These are phyloP conservation scores for Zaprionus kolodkinae DNA, from an alignment of 1,140 invertebrate genomes.

Conservation along the genomic window DNA sequence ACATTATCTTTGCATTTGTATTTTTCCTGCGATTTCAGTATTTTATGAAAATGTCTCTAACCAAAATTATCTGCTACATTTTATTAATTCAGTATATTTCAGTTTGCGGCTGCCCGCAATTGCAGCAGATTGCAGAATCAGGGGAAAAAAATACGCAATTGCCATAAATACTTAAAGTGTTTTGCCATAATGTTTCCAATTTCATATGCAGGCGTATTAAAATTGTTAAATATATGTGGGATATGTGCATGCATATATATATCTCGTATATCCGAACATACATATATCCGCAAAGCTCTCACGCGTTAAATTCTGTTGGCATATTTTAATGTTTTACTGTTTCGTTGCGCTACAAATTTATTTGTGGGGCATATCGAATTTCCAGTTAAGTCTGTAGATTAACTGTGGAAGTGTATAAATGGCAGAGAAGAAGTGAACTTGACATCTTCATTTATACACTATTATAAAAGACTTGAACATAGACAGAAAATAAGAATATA, in stretches of 20 bases:
- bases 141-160: constrained; percentile 20
- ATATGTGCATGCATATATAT: not conserved
- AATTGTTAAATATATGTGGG: constrained; percentile 4
- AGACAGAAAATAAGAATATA: too few species aligned
- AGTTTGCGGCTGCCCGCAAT: constrained; percentile 17
- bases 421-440: not conserved
- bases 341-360: constrained; percentile 2
- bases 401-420: not conserved
- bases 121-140: constrained; percentile 32
- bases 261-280: not conserved
- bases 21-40: not conserved
- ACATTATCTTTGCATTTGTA: not conserved
- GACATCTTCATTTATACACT: too few species aligned
- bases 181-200: constrained; percentile 1
- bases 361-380: not conserved
- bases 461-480: too few species aligned
- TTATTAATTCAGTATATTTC: constrained; percentile 34
- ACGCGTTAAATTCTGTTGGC: constrained; percentile 16
- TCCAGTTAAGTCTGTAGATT: not conserved
- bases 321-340: not conserved
- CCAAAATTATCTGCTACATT: constrained; percentile 28
- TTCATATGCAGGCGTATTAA: not conserved
- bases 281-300: constrained; percentile 8
- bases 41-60: constrained; percentile 32
- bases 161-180: constrained; percentile 40